phyloP scores from a whole-genome alignment of 2,888 invertebrate genomes.

The Ichneumon xanthorius region DNA sequence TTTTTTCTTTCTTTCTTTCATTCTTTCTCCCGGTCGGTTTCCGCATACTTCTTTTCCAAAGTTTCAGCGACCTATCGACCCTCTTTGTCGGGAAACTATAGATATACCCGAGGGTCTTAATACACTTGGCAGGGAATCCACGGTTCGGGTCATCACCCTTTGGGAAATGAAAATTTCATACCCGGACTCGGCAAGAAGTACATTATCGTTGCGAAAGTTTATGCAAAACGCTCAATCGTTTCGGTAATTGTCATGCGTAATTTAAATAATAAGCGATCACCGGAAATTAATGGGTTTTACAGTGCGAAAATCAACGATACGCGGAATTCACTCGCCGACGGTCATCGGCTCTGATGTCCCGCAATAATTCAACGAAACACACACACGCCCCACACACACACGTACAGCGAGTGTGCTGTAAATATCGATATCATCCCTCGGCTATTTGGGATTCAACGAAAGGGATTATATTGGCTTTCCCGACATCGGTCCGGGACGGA shows the following conservation, averaged over 20 bases:
- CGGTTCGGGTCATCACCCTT: constrained; percentile 6
- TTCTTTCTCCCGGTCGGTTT: constrained; percentile 17
- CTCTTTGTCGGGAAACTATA: constrained; percentile 8
- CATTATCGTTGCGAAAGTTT: not conserved
- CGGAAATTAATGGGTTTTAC: too few relatives aligned
- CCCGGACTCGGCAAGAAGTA: not conserved
- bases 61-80: constrained; percentile 51
- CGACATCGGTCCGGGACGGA: not conserved
- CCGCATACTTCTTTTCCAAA: constrained; percentile 46
- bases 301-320: too few relatives aligned
- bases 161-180: constrained; percentile 18
- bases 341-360: not conserved
- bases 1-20: not conserved
- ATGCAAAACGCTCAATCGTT: not conserved
- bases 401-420: constrained; percentile 24
- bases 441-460: constrained; percentile 55
- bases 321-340: too few relatives aligned
- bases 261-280: too few relatives aligned
- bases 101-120: not conserved
- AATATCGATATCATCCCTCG: constrained; percentile 39
- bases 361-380: not conserved
- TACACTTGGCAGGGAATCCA: constrained; percentile 8
- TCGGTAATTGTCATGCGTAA: too few relatives aligned
- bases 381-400: not conserved
- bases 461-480: constrained; percentile 52